Evolutionary conservation across 2,888 invertebrate species (phyloP).

Genomic region (Dryobotodes eremita): DNA sequence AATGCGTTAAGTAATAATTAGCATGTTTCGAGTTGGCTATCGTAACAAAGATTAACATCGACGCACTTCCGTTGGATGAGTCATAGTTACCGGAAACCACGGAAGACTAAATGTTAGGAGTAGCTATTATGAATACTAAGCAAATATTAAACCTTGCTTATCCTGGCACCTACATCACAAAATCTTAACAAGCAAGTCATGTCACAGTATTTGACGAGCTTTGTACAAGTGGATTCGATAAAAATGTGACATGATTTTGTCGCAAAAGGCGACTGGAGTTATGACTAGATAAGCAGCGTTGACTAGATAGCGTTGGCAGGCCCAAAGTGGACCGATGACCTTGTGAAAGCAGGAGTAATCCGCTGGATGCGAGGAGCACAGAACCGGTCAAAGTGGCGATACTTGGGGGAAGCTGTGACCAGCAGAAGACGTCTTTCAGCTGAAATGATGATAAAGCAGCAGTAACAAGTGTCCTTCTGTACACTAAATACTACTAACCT

Average conservation of each 20-base stretch:
- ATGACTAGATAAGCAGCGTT: neutral
- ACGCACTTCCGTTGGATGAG: constrained; percentile 55
- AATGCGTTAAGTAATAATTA: constrained; percentile 46
- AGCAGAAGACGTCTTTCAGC: too few species aligned
- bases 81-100: constrained; percentile 50
- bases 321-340: too few species aligned
- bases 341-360: too few species aligned
- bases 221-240: neutral
- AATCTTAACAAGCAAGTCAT: neutral
- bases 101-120: constrained; percentile 52
- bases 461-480: neutral
- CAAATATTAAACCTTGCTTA: constrained; percentile 20
- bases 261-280: too few species aligned
- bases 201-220: neutral
- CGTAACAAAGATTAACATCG: constrained; percentile 56
- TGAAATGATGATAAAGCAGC: neutral
- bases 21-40: constrained; percentile 35
- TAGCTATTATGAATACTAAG: constrained; percentile 42
- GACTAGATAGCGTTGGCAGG: neutral
- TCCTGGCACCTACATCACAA: constrained; percentile 10
- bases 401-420: too few species aligned
- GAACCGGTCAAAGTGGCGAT: too few species aligned
- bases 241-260: constrained; percentile 1
- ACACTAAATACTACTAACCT: neutral
- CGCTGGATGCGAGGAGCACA: too few species aligned